Evolutionary conservation across 2,113 vertebrate genomes (phyloP).

Genomic region (Eulemur macaco): DNA sequence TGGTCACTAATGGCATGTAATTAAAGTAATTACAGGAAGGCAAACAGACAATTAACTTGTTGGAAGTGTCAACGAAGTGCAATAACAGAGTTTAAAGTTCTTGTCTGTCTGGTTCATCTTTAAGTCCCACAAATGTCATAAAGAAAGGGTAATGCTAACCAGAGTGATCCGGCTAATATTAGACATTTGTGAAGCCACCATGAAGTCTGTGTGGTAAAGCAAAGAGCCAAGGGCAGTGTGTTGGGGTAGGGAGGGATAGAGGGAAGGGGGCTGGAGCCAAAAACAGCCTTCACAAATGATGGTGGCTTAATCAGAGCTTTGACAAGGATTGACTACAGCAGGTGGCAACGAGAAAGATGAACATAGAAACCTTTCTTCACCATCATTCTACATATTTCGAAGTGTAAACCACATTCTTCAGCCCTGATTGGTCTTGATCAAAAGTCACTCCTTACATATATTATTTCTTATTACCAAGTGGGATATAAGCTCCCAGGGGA

Average conservation of each 20-base stretch:
- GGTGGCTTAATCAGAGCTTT: background rate
- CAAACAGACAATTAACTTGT: conserved; percentile 78
- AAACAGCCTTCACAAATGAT: background rate
- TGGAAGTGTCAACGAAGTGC: conserved; percentile 67
- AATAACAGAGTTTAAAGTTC: conserved; percentile 69
- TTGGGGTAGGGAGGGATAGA: background rate
- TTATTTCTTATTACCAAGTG: background rate
- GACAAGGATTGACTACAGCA: background rate
- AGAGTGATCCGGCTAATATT: background rate
- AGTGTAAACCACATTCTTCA: background rate
- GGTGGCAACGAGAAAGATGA: background rate
- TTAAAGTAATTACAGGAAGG: conserved; percentile 77
- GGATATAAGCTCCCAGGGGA: background rate
- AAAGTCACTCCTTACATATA: background rate
- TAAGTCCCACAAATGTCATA: conserved; percentile 36
- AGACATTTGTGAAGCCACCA: background rate
- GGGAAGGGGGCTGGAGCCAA: background rate
- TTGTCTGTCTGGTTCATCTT: conserved; percentile 42
- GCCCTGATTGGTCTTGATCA: background rate
- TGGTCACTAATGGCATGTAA: conserved; percentile 76
- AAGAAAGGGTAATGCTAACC: background rate
- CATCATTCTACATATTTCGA: background rate
- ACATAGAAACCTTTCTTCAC: background rate
- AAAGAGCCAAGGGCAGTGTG: background rate
- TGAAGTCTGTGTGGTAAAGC: background rate